These are phyloP conservation scores for Xiphorhynchus erythropygius DNA, from an alignment of 2,797 vertebrate genomes.

Conservation along the genomic window DNA sequence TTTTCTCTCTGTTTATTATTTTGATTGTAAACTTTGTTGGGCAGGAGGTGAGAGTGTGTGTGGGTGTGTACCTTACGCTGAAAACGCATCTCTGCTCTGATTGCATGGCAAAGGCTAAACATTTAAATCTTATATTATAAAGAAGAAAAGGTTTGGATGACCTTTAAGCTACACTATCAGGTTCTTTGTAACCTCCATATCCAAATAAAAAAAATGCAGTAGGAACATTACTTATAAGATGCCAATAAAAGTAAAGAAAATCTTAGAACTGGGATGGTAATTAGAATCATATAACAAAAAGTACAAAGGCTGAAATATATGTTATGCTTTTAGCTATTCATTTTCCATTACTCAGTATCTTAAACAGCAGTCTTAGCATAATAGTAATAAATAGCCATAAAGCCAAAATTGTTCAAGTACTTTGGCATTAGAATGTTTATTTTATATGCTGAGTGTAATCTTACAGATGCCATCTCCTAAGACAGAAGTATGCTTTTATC, in stretches of 20 bases:
- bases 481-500: background rate
- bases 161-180: background rate
- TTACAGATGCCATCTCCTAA: background rate
- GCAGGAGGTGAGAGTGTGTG: background rate
- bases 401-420: background rate
- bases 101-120: background rate
- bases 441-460: background rate
- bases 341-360: background rate
- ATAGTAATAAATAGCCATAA: background rate
- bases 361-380: background rate
- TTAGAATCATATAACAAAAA: background rate
- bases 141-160: background rate
- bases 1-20: slow-evolving; percentile 4
- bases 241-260: background rate
- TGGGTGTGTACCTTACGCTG: background rate
- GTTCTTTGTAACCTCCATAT: background rate
- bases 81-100: background rate
- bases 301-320: background rate
- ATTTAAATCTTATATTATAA: background rate
- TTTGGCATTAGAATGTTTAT: background rate
- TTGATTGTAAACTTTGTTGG: background rate
- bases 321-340: background rate
- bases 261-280: background rate
- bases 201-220: background rate
- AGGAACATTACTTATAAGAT: background rate